A percentile compares a stretch with the other conserved stretches of the same genome.
Conservation (phyloP, 2,797 vertebrate species). For the Pogoniulus pusillus region DNA sequence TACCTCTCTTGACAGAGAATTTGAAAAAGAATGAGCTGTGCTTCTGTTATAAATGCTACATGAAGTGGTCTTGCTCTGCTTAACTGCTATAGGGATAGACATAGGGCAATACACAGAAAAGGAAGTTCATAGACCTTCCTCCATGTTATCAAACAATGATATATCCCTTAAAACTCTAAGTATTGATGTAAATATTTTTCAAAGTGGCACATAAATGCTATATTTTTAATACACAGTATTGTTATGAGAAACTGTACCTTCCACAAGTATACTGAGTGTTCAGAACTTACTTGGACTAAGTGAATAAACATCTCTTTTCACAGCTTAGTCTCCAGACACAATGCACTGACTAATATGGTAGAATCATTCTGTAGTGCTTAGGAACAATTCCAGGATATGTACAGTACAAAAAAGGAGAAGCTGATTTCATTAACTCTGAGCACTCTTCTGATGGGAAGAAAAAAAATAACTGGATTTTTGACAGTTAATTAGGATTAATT, state of each 20-base stretch:
- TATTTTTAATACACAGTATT: neutral
- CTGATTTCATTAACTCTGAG: conserved; percentile 58
- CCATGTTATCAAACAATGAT: neutral
- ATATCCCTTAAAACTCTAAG: neutral
- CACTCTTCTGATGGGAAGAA: conserved; percentile 46
- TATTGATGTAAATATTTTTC: neutral
- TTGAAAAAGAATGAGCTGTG: neutral
- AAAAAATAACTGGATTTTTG: conserved; percentile 60
- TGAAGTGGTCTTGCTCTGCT: neutral
- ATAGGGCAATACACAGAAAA: neutral
- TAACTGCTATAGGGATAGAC: neutral
- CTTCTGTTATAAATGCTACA: neutral
- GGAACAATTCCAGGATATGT: conserved; percentile 46
- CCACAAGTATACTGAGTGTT: neutral
- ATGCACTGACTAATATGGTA: neutral
- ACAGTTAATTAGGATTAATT: conserved; percentile 63
- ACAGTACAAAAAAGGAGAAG: conserved; percentile 15
- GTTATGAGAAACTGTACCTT: neutral
- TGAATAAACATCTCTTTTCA: conserved; percentile 10
- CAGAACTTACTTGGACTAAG: conserved; percentile 24
- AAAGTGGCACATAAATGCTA: neutral
- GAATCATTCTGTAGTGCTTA: conserved; percentile 35
- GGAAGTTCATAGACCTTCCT: neutral
- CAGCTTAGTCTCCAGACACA: neutral
- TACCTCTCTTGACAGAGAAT: neutral